Conservation (phyloP, 2,888 invertebrate genomes). For the Hemistola chrysoprasaria region DNA sequence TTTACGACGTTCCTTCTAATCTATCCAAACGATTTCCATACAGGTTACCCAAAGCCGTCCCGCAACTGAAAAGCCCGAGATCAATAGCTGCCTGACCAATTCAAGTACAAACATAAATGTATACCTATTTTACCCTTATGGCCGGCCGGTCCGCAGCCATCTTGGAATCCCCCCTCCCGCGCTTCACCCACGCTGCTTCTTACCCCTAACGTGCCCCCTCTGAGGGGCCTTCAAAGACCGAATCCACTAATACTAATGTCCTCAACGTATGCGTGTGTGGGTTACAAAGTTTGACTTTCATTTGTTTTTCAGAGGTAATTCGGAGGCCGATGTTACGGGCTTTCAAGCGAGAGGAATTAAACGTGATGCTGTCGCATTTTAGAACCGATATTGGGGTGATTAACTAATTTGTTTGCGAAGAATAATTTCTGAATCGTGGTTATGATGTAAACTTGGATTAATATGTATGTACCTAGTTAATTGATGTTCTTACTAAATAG, state of each 20-base stretch:
- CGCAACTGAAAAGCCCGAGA: slow-evolving; percentile 38
- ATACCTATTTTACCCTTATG: slow-evolving; percentile 80
- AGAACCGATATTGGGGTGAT: no score
- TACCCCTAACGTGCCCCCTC: slow-evolving; percentile 77
- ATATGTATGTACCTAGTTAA: no score
- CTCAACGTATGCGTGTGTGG: slow-evolving; percentile 50
- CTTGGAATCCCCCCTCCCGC: slow-evolving; percentile 68
- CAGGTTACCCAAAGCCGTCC: not conserved
- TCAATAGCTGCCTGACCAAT: slow-evolving; percentile 74
- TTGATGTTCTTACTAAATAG: no score
- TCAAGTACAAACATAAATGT: slow-evolving; percentile 68
- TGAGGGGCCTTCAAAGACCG: slow-evolving; percentile 79
- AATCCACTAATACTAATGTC: slow-evolving; percentile 81
- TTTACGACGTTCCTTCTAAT: no score
- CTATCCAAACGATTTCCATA: not conserved
- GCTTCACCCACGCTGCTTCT: slow-evolving; percentile 72
- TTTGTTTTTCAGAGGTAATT: slow-evolving; percentile 29
- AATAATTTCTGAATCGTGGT: no score
- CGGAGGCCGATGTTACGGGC: slow-evolving; percentile 10
- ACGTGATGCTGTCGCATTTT: no score
- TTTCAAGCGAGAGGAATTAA: no score
- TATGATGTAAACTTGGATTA: no score
- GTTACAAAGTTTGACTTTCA: slow-evolving; percentile 31
- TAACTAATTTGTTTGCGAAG: no score
- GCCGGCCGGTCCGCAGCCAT: slow-evolving; percentile 79